Evolutionary conservation across 2,888 invertebrate genomes (phyloP), one percentile per base, ranked within the genome.

Genomic region (Furcula furcula): DNA sequence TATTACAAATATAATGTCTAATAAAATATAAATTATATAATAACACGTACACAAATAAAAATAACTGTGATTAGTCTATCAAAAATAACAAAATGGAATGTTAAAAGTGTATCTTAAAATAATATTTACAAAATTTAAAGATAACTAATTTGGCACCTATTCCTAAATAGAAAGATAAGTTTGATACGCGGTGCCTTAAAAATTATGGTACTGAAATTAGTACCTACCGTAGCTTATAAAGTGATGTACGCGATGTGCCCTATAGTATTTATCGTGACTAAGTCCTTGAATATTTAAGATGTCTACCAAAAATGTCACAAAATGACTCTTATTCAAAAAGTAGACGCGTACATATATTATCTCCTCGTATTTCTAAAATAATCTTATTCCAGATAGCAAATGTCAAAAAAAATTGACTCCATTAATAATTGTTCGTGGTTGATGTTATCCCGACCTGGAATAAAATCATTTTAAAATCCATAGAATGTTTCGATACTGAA

Each of bases 61-160:
- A 42, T n/a, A 18, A 12, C 14, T 14, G 22, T 40, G 31, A 29
- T 10, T 36, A 32, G 30, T 42, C 31, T 43, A 37, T 36, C 12
- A 36, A 41, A 26, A 38, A 31, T 38, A 45, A 37, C 25, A 36
- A 42, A 51, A 40, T 53, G 62, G 66, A 65, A 65, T 64, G 64
- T 57, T 34, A 42, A 36, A 41, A 31, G 32, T 50, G 36, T 43
- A 23, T 37, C 52, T 44, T 55, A 54, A 50, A 52, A 39, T 36
- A 53, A 55, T 67, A 66, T 63, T 57, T 66, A 61, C 61, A 65
- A 50, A 34, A 44, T 40, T 14, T 54, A 44, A 7, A 7, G 22
- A 10, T 38, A 48, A 39, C 45, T 45, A 46, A 34, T 61, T 67
- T 62, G 67, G 64, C 67, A 67, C 62, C 60, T 14, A 55, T 37